Conservation (phyloP, 1,140 invertebrate species). For the Panagrolaimus sp. region DNA sequence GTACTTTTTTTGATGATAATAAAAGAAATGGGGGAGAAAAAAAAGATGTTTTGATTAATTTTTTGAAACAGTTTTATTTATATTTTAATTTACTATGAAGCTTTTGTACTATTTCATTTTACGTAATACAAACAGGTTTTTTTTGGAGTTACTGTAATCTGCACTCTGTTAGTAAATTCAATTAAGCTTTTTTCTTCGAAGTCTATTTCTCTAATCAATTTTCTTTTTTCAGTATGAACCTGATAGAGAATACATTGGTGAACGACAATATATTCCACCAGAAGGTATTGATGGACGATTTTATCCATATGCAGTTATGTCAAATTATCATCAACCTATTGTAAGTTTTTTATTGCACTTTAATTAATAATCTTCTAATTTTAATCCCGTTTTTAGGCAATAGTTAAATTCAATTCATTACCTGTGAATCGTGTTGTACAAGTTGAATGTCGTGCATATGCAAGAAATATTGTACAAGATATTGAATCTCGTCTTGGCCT, state of each 20-base stretch:
- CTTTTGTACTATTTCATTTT: too few relatives aligned
- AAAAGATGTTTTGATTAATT: too few relatives aligned
- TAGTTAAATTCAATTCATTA: constrained; percentile 54
- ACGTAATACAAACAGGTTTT: too few relatives aligned
- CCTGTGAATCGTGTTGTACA: constrained; percentile 55
- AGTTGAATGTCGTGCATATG: constrained; percentile 55
- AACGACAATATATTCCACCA: constrained; percentile 45
- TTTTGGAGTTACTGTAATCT: too few relatives aligned
- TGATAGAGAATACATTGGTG: constrained; percentile 50
- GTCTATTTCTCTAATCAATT: too few relatives aligned
- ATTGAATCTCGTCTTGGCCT: constrained; percentile 43
- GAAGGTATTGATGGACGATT: constrained; percentile 51
- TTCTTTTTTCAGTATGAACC: constrained; percentile 44
- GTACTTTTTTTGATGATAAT: constrained; percentile 11
- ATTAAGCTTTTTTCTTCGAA: too few relatives aligned
- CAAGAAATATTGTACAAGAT: constrained; percentile 52
- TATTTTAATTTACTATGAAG: too few relatives aligned
- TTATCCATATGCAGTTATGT: constrained; percentile 53
- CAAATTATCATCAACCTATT: constrained; percentile 56
- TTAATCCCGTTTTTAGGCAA: constrained; percentile 39
- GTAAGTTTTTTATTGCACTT: constrained; percentile 38
- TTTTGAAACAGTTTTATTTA: too few relatives aligned
- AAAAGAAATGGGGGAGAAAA: too few relatives aligned
- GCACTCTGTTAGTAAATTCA: too few relatives aligned
- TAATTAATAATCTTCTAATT: neutral